Base-by-base conservation (phyloP, 1,140 invertebrate genomes). In the Aphelenchoides fujianensis region DNA sequence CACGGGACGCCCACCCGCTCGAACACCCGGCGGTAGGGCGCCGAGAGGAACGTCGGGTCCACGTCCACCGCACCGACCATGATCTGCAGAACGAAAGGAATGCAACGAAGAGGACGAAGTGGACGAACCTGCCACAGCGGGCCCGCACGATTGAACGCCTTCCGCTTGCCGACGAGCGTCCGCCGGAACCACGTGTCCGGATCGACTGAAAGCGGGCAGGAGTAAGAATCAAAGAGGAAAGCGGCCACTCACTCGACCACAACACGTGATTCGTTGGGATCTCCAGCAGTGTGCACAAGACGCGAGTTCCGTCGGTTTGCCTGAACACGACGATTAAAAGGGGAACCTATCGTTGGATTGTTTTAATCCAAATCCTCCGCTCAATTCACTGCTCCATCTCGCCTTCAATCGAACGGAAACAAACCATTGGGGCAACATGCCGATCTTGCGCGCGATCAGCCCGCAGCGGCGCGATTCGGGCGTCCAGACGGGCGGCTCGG, bases 381-480 rank as follows among this genome's bases (percentile, higher is more conserved):
- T n/a, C n/a, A n/a, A n/a, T n/a, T n/a, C n/a, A n/a, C n/a, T n/a
- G n/a, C n/a, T n/a, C n/a, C n/a, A n/a, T n/a, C n/a, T n/a, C n/a
- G n/a, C n/a, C n/a, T n/a, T n/a, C n/a, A n/a, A n/a, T n/a, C n/a
- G n/a, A n/a, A n/a, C n/a, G n/a, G n/a, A n/a, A n/a, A n/a, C n/a
- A n/a, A n/a, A n/a, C 94, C 94, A 98, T 84, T 97, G 87, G 12
- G 93, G 93, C 85, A 95, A 90, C 64, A 91, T 87, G 35, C 96
- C 96, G 83, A 98, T 91, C 87, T 98, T 98, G 66, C 90, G 88
- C 0, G 91, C 94, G 83, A 98, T 90, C 1, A 97, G 82, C 53
- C 96, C 96, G 72, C 89, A 89, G 81, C 95, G 88, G 71, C 87
- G 86, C 5, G 77, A 79, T 19, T 55, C 23, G 5, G 69, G 55